Evolutionary conservation across 2,113 vertebrate species (phyloP).

Genomic region (Delphinapterus leucas): DNA sequence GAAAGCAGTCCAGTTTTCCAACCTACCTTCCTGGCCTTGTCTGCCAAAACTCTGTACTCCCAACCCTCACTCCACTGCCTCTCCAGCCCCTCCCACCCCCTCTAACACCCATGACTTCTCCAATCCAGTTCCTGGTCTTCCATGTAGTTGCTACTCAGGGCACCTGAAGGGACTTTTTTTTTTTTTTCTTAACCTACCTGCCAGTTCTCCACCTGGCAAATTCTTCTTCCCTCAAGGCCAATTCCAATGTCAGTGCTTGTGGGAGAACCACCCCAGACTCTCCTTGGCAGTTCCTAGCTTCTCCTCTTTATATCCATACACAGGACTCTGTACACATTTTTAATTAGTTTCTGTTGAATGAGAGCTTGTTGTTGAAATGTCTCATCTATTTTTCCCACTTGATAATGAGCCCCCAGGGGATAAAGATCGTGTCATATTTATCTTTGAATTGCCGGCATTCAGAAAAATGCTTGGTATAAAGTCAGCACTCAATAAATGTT

Average conservation of each 20-base stretch:
- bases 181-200: background rate
- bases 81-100: background rate
- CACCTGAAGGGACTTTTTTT: background rate
- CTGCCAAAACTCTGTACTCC: background rate
- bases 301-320: background rate
- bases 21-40: background rate
- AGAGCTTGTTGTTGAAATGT: background rate
- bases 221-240: background rate
- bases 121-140: background rate
- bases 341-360: constrained; percentile 25
- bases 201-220: background rate
- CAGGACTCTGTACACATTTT: constrained; percentile 1
- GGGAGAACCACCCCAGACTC: background rate
- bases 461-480: background rate
- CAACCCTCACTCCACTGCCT: accelerated
- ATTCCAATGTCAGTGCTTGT: background rate
- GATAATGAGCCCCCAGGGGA: background rate
- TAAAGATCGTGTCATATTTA: constrained; percentile 7
- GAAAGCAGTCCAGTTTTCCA: background rate
- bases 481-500: constrained; percentile 8
- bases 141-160: background rate
- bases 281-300: background rate
- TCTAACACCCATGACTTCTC: background rate
- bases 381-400: constrained; percentile 21
- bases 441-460: background rate